A percentile compares a stretch with the other conserved stretches of the same genome.
These are phyloP conservation scores for Drosophila parvula DNA, from an alignment of 1,140 invertebrate genomes.

Conservation along the genomic window DNA sequence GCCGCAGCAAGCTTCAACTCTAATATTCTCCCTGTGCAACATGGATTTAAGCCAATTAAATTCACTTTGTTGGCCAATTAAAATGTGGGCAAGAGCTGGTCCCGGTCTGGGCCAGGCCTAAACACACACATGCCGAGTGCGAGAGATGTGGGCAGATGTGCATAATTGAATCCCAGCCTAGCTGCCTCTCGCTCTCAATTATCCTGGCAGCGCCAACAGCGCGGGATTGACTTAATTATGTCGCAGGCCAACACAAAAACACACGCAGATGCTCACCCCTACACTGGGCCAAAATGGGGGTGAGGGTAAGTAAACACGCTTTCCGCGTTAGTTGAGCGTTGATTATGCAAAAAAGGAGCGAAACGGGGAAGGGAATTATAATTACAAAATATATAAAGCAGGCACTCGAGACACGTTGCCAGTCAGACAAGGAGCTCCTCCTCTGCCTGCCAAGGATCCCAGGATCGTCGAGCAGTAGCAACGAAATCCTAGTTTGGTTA, in stretches of 20 bases:
- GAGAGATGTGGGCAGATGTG: slow-evolving; percentile 66
- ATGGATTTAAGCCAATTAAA: slow-evolving; percentile 72
- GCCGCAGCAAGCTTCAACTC: not conserved
- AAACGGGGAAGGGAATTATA: slow-evolving; percentile 57
- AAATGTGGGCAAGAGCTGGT: slow-evolving; percentile 45
- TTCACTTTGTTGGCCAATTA: slow-evolving; percentile 77
- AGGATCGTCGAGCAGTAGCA: slow-evolving; percentile 7
- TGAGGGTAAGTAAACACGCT: slow-evolving; percentile 65
- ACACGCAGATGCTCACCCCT: slow-evolving; percentile 18
- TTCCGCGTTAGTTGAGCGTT: slow-evolving; percentile 44
- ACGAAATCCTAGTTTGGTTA: slow-evolving; percentile 28
- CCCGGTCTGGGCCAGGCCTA: slow-evolving; percentile 35
- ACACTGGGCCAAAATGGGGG: slow-evolving; percentile 45
- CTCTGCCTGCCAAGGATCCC: slow-evolving; percentile 4
- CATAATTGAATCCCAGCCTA: slow-evolving; percentile 68
- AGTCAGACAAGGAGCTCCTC: slow-evolving; percentile 36
- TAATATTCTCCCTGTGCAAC: slow-evolving; percentile 24
- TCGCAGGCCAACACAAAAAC: slow-evolving; percentile 48
- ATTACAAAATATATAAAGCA: slow-evolving; percentile 78
- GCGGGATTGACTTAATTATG: slow-evolving; percentile 80
- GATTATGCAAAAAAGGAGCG: slow-evolving; percentile 61
- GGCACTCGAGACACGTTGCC: slow-evolving; percentile 70
- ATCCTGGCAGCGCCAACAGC: slow-evolving; percentile 74
- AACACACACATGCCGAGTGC: slow-evolving; percentile 54
- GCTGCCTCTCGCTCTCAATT: slow-evolving; percentile 70